Evolutionary conservation across 2,797 vertebrate genomes (phyloP).

Genomic region (Oreonectes daqikongensis): DNA sequence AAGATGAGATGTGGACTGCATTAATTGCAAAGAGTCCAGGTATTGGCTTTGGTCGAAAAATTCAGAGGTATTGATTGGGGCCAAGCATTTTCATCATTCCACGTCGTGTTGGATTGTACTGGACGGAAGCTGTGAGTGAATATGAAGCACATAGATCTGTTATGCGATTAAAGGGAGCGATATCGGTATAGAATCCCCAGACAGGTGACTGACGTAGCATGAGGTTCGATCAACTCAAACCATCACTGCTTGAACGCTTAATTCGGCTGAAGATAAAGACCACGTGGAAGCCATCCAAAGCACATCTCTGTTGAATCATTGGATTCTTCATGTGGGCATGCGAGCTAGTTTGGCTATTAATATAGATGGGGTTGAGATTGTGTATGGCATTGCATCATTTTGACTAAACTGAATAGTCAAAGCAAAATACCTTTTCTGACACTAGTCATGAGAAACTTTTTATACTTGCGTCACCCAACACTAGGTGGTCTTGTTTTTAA

Average conservation of each 20-base stretch:
- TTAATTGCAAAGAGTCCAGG: slow-evolving; percentile 37
- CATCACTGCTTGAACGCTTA: slow-evolving; percentile 20
- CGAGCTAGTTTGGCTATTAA: slow-evolving; percentile 31
- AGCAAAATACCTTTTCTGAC: no score
- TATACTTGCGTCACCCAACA: not conserved
- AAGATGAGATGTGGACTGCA: slow-evolving; percentile 40
- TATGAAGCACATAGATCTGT: slow-evolving; percentile 12
- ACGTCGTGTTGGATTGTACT: slow-evolving; percentile 16
- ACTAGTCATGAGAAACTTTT: no score
- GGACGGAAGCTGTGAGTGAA: slow-evolving; percentile 33
- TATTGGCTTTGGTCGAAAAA: slow-evolving; percentile 36
- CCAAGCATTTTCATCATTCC: slow-evolving; percentile 40
- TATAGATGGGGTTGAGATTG: slow-evolving; percentile 26
- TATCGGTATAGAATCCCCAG: not conserved
- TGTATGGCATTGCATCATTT: slow-evolving; percentile 36
- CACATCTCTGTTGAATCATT: slow-evolving; percentile 34
- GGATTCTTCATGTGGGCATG: slow-evolving; percentile 23
- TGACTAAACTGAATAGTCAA: no score
- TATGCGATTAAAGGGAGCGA: slow-evolving; percentile 9
- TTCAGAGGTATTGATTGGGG: slow-evolving; percentile 44
- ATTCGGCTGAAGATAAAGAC: slow-evolving; percentile 25
- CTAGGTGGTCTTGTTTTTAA: not conserved
- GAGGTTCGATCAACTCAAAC: slow-evolving; percentile 21
- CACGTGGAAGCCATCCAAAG: slow-evolving; percentile 6
- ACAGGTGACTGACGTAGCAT: not conserved